Conservation (phyloP, 2,888 invertebrate genomes). For the Apamea monoglypha region DNA sequence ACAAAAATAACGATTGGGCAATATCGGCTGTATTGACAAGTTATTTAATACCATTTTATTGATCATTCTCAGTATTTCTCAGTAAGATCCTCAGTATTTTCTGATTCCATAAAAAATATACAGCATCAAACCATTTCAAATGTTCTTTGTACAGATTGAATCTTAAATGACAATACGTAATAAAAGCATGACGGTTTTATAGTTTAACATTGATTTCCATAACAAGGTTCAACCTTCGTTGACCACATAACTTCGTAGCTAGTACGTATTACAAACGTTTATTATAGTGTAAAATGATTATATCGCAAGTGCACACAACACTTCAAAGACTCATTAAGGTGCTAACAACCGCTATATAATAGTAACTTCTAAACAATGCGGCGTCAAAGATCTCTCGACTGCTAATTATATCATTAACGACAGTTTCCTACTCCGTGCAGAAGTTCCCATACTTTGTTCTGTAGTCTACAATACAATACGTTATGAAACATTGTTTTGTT, state of each 20-base stretch:
- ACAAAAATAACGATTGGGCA: conserved; percentile 5
- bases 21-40: conserved; percentile 12
- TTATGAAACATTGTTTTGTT: conserved; percentile 65
- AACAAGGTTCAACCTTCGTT: conserved; percentile 33
- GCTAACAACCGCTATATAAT: conserved; percentile 45
- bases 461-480: conserved; percentile 40
- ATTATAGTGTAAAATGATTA: conserved; percentile 38
- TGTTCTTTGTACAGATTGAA: conserved; percentile 9
- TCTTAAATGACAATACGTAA: conserved; percentile 12
- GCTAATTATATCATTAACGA: conserved; percentile 73
- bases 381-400: conserved; percentile 62
- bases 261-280: conserved; percentile 7
- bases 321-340: conserved; percentile 41
- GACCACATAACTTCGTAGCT: not conserved
- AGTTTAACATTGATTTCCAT: conserved; percentile 40
- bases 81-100: not conserved
- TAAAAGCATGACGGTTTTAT: conserved; percentile 42
- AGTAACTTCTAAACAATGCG: conserved; percentile 52
- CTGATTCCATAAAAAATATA: not conserved
- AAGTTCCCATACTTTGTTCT: conserved; percentile 63
- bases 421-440: conserved; percentile 74
- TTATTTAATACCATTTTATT: conserved; percentile 10
- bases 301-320: conserved; percentile 32
- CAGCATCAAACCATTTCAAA: not conserved
- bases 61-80: not conserved